phyloP scores from a whole-genome alignment of 2,797 vertebrate species.

The Centropyge bicolor region DNA sequence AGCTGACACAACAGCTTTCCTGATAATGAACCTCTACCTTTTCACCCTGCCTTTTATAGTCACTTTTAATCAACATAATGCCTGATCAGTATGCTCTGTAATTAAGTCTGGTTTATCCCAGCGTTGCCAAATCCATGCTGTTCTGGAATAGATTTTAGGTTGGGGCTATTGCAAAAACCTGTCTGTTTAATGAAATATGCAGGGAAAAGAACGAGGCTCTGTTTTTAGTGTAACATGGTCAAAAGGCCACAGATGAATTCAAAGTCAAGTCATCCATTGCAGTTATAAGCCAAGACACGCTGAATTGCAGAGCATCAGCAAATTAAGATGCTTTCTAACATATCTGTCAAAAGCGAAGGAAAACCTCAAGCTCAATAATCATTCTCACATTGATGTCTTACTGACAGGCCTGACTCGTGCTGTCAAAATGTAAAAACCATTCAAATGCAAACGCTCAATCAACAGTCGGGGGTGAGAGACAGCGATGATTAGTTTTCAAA shows the following conservation, averaged over 20 bases:
- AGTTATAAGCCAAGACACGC: not conserved
- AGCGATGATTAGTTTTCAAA: not conserved
- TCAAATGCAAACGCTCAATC: not conserved
- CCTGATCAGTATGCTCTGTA: slow-evolving; percentile 24
- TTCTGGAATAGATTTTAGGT: slow-evolving; percentile 14
- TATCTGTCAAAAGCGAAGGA: slow-evolving; percentile 3
- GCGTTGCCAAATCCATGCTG: not conserved
- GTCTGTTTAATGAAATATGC: not conserved
- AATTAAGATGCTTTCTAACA: not conserved
- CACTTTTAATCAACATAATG: slow-evolving; percentile 57
- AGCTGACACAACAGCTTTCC: slow-evolving; percentile 54
- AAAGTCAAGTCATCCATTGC: not conserved
- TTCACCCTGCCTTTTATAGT: slow-evolving; percentile 27
- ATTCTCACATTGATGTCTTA: not conserved
- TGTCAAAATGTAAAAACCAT: slow-evolving; percentile 7
- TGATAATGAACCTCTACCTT: slow-evolving; percentile 48
- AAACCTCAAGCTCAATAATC: not conserved
- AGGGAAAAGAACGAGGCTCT: not conserved
- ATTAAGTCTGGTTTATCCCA: slow-evolving; percentile 24
- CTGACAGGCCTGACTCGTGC: slow-evolving; percentile 2
- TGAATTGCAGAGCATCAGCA: not conserved
- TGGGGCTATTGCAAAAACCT: not conserved
- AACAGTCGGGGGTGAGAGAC: not conserved
- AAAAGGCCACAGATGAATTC: not conserved
- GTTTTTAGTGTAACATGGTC: not conserved